Percentiles rank a stretch among this genome's conserved stretches.
These are phyloP conservation scores for Leucoma salicis DNA, from an alignment of 2,888 invertebrate genomes.

Conservation along the genomic window DNA sequence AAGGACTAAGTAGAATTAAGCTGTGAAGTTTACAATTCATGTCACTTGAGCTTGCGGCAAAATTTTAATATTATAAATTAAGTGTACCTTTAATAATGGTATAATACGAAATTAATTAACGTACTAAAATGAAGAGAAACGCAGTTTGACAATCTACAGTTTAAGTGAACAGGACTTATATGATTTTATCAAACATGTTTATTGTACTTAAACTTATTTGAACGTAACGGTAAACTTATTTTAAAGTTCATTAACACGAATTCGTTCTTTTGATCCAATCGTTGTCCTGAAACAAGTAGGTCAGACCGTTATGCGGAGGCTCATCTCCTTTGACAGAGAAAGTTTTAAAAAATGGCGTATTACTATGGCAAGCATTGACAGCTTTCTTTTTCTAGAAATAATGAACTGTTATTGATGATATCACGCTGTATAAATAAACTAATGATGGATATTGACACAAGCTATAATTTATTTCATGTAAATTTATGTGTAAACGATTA, in stretches of 20 bases:
- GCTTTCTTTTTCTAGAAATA: not conserved
- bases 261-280: conserved; percentile 17
- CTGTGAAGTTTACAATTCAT: no score
- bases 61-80: not conserved
- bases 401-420: not conserved
- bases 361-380: not conserved
- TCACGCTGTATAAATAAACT: not conserved
- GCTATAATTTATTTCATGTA: no score
- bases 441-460: not conserved
- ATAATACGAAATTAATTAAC: conserved; percentile 6
- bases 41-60: not conserved
- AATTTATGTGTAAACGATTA: no score
- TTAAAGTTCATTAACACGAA: not conserved
- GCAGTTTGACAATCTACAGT: not conserved
- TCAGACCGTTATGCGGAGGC: conserved; percentile 39
- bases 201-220: not conserved
- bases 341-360: conserved; percentile 9
- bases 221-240: not conserved
- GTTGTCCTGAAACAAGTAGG: conserved; percentile 35
- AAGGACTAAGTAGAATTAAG: no score
- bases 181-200: not conserved
- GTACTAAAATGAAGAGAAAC: conserved; percentile 1
- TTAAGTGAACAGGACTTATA: not conserved
- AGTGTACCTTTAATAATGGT: not conserved
- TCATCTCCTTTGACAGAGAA: conserved; percentile 30